phyloP scores from a whole-genome alignment of 2,888 invertebrate genomes.

The Anthoptus insignis region DNA sequence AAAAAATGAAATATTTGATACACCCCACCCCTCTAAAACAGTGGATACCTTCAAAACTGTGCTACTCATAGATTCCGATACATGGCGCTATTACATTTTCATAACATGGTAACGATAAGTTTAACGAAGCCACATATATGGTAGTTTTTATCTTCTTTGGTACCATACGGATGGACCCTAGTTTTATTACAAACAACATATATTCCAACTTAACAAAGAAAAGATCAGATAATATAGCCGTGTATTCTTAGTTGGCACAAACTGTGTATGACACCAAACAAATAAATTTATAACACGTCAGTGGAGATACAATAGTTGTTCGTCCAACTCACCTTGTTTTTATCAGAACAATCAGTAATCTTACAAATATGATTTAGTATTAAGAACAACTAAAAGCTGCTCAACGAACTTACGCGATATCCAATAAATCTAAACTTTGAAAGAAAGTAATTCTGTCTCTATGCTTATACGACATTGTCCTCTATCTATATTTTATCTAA shows the following conservation, averaged over 20 bases:
- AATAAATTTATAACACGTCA: slow-evolving; percentile 37
- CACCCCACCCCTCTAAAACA: too few relatives aligned
- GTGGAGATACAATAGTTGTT: slow-evolving; percentile 32
- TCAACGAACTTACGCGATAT: slow-evolving; percentile 74
- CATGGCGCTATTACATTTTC: too few relatives aligned
- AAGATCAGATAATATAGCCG: background rate
- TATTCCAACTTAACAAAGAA: background rate
- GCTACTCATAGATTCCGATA: too few relatives aligned
- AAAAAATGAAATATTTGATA: too few relatives aligned
- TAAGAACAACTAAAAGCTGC: slow-evolving; percentile 76
- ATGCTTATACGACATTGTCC: slow-evolving; percentile 74
- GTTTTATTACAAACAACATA: background rate
- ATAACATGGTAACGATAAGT: too few relatives aligned
- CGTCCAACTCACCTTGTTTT: slow-evolving; percentile 59
- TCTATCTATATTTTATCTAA: slow-evolving; percentile 67
- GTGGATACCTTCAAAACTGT: too few relatives aligned
- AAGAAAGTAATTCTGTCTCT: slow-evolving; percentile 80
- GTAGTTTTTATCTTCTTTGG: too few relatives aligned
- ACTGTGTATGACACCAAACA: slow-evolving; percentile 18
- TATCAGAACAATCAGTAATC: slow-evolving; percentile 67
- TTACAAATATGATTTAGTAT: slow-evolving; percentile 78
- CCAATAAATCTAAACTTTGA: slow-evolving; percentile 83
- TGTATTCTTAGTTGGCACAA: slow-evolving; percentile 2
- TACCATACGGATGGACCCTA: background rate
- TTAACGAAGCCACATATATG: too few relatives aligned